phyloP scores from a whole-genome alignment of 2,888 invertebrate species.

The Platypus cylindrus region DNA sequence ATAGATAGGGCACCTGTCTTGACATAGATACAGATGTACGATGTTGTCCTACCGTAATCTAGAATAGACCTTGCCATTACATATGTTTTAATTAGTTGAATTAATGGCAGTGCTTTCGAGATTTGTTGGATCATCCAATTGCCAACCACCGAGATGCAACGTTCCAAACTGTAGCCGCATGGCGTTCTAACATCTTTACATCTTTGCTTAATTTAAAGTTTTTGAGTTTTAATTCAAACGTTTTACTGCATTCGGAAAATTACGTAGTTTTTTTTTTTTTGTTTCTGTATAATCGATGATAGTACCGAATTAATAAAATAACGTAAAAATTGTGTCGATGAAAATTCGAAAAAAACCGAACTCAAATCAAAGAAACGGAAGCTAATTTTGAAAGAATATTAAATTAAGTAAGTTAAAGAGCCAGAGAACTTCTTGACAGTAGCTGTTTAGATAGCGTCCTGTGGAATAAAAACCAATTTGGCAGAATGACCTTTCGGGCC shows the following conservation, averaged over 20 bases:
- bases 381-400: conserved; percentile 14
- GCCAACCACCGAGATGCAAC: conserved; percentile 11
- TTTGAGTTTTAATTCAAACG: not conserved
- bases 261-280: too few species aligned
- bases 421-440: conserved; percentile 24
- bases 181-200: conserved; percentile 2
- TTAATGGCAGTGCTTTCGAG: conserved; percentile 31
- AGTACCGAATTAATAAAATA: too few species aligned
- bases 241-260: too few species aligned
- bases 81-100: conserved; percentile 37
- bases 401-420: conserved; percentile 13
- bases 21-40: conserved; percentile 21
- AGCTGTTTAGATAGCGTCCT: conserved; percentile 20
- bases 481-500: conserved; percentile 33
- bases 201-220: conserved; percentile 2
- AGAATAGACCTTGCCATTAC: conserved; percentile 27
- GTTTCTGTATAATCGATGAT: too few species aligned
- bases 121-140: conserved; percentile 26
- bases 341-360: too few species aligned
- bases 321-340: too few species aligned
- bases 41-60: conserved; percentile 23
- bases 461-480: conserved; percentile 36
- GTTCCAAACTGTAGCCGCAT: conserved; percentile 6
- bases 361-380: too few species aligned
- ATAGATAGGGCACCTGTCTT: conserved; percentile 15